Evolutionary conservation across 2,888 invertebrate genomes (phyloP).

Genomic region (Allolobophora icterica): DNA sequence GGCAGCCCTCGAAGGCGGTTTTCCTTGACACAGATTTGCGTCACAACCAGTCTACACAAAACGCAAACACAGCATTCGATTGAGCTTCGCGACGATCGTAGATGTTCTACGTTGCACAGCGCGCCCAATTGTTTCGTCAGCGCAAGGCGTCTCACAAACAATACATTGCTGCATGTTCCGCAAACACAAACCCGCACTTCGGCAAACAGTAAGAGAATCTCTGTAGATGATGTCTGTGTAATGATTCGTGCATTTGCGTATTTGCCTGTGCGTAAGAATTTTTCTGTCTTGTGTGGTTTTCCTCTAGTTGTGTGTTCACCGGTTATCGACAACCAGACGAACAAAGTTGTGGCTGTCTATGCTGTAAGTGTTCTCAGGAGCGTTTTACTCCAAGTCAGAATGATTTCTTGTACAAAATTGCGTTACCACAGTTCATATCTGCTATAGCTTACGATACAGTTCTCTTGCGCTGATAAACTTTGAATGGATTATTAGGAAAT

Average conservation of each 20-base stretch:
- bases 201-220: not conserved
- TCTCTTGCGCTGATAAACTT: not conserved
- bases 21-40: conserved; percentile 23
- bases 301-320: conserved; percentile 45
- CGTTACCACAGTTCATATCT: not conserved
- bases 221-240: not conserved
- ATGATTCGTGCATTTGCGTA: not conserved
- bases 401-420: not conserved
- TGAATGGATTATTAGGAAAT: not conserved
- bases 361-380: conserved; percentile 42
- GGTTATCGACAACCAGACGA: conserved; percentile 42
- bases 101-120: not conserved
- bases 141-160: no score
- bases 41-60: not conserved
- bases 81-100: not conserved
- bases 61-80: not conserved
- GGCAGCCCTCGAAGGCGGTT: not conserved
- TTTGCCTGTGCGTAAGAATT: not conserved
- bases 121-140: not conserved
- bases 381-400: not conserved
- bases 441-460: not conserved
- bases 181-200: not conserved
- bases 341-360: conserved; percentile 45
- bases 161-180: not conserved
- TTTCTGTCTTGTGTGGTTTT: conserved; percentile 31